These are phyloP conservation scores for Oceanodroma tethys DNA, from an alignment of 2,113 vertebrate genomes.

Conservation along the genomic window DNA sequence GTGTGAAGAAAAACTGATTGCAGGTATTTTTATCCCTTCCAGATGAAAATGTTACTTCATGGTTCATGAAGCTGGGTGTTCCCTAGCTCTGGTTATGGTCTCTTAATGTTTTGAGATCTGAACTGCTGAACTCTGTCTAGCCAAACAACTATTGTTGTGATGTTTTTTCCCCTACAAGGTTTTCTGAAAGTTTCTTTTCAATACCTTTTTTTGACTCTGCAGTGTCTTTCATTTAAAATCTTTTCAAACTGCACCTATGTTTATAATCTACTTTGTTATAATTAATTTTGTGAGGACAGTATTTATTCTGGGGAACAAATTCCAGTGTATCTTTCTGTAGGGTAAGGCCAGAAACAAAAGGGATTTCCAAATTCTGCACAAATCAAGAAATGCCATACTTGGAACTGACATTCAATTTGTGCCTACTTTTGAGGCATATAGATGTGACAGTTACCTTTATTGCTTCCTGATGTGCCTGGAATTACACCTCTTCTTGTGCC, in stretches of 20 bases:
- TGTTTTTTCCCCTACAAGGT: neutral
- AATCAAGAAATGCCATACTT: neutral
- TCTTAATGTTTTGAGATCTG: neutral
- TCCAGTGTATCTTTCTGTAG: neutral
- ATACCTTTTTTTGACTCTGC: neutral
- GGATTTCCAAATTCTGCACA: neutral
- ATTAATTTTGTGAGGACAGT: neutral
- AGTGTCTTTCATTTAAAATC: neutral
- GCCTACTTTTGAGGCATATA: neutral
- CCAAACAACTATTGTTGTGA: neutral
- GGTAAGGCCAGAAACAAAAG: neutral
- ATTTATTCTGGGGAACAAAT: neutral
- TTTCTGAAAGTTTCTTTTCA: neutral
- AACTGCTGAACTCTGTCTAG: neutral
- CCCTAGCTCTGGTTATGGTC: neutral
- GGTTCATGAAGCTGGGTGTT: neutral
- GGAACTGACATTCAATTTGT: neutral
- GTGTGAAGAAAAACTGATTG: neutral
- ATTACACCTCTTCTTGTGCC: neutral
- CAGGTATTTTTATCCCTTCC: neutral
- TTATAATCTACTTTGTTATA: neutral
- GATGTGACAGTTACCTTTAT: neutral
- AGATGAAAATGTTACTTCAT: neutral
- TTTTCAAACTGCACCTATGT: neutral
- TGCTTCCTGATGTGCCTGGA: neutral